Base-by-base conservation (phyloP, 30 jellyfish, hydroid and myxozoan species). In the Cassiopea andromeda region DNA sequence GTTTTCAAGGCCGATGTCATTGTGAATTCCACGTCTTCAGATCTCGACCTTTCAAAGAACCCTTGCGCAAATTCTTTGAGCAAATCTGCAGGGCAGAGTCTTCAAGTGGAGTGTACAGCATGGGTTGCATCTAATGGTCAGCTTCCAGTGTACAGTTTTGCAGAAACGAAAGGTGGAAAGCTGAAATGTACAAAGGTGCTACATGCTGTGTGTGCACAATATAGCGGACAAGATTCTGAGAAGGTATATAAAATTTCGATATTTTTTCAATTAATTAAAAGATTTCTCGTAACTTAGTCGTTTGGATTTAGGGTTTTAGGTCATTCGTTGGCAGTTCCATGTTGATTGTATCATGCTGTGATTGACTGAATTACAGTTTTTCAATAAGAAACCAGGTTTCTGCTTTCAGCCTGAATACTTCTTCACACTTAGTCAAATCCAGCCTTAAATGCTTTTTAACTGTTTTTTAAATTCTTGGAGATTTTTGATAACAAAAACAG, bases 171-270 rank as follows among this genome's bases (percentile, higher is more conserved):
- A 1, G 72, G 87, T 59, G 87, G 87, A 15, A 85, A 74, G 14
- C 75, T 85, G 49, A 59, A 74, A 19, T 85, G 93, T 60, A 15
- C 10, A 8, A 38, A 43, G 76, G 93, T 85, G 59, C 48, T 72
- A 43, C 93, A 85, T 67, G 93, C 93, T 15, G 93, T 75, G 38
- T 85, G 93, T 85, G 93, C 73, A 27, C 60, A 60, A 13, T 85
- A 85, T 57, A 69, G 74, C 54, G 93, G 87, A 4, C 58, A 44
- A 4, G 18, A 75, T 49, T 27, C 87, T 27, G 93, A 85, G 27
- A 50, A 54, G 81, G 93, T 85, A 47, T 27, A 27, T 27, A 27
- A 27, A 27, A 27, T 27, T 27, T 27, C 38, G 38, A 27, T 27
- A 27, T 27, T 27, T 27, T 27, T 27, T 27, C 38, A 27, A 27